phyloP scores from a whole-genome alignment of 2,113 vertebrate species.

The Lepisosteus oculatus region DNA sequence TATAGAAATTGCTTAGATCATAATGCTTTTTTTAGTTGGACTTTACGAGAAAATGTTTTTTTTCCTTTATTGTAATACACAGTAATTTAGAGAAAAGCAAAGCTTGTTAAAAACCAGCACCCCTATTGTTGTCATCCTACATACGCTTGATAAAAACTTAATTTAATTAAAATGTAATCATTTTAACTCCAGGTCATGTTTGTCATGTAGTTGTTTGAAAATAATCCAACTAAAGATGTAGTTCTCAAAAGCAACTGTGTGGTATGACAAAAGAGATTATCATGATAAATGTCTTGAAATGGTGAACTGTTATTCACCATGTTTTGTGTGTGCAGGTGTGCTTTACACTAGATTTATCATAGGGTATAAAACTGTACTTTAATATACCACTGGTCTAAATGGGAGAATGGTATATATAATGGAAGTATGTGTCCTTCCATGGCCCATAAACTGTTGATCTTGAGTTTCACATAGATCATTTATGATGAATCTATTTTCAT shows the following conservation, averaged over 20 bases:
- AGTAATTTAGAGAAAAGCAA: no score
- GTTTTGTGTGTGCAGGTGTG: not conserved
- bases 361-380: not conserved
- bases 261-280: not conserved
- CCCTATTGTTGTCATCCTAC: no score
- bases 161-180: no score
- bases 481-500: slow-evolving; percentile 1
- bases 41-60: no score
- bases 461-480: not conserved
- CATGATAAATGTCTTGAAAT: not conserved
- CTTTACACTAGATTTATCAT: not conserved
- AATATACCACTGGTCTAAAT: not conserved
- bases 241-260: not conserved
- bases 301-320: not conserved
- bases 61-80: no score
- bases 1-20: no score
- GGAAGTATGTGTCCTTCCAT: not conserved
- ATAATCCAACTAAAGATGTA: not conserved
- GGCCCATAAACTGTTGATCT: not conserved
- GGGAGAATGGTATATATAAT: not conserved
- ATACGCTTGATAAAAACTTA: no score
- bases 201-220: not conserved
- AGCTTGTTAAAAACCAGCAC: no score
- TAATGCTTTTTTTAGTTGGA: no score
- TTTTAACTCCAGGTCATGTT: no score